phyloP scores from a whole-genome alignment of 2,113 vertebrate genomes.

The Anhinga anhinga region DNA sequence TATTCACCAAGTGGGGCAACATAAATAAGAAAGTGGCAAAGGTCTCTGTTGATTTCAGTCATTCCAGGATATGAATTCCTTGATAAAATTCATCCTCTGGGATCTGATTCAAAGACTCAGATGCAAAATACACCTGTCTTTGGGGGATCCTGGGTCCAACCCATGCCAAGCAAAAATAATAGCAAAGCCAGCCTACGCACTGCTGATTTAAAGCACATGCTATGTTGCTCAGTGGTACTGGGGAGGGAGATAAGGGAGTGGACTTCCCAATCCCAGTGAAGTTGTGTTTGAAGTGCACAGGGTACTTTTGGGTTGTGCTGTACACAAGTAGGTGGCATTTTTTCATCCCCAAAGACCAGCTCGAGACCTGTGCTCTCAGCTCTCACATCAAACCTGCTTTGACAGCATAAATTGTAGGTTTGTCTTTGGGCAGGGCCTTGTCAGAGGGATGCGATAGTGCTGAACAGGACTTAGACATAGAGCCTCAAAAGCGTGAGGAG shows the following conservation, averaged over 20 bases:
- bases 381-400: neutral
- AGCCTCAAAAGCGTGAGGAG: neutral
- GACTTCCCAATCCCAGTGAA: neutral
- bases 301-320: neutral
- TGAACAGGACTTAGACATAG: neutral
- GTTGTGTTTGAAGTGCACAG: neutral
- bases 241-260: neutral
- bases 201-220: constrained; percentile 2
- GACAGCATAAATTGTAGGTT: neutral
- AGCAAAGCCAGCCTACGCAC: neutral
- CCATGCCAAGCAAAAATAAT: neutral
- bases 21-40: constrained; percentile 32
- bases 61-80: neutral
- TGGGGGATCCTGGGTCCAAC: neutral
- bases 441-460: neutral
- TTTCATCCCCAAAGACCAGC: neutral
- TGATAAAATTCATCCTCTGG: neutral
- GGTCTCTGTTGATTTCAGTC: neutral
- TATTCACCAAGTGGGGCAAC: neutral
- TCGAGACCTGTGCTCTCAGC: neutral
- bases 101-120: neutral
- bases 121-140: neutral
- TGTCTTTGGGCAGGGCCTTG: neutral
- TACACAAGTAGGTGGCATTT: neutral
- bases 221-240: accelerated